Percentiles rank a stretch among this genome's conserved stretches.
phyloP scores from a whole-genome alignment of 2,797 vertebrate species.

The Enteromius trimaculatus region DNA sequence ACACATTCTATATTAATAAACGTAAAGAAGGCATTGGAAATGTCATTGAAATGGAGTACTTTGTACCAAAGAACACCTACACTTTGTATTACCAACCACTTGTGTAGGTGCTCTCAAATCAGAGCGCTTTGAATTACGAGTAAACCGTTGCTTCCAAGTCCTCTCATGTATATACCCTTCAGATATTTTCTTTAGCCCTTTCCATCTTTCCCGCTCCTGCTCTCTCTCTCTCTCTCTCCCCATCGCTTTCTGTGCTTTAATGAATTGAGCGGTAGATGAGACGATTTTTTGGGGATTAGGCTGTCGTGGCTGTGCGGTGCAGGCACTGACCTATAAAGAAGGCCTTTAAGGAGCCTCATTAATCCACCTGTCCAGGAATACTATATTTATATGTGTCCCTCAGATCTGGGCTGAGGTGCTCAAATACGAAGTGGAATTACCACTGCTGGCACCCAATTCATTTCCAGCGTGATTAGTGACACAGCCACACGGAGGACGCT shows the following conservation, averaged over 20 bases:
- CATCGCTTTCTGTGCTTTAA: constrained; percentile 46
- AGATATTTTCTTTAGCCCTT: constrained; percentile 14
- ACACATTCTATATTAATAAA: constrained; percentile 2
- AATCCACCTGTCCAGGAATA: constrained; percentile 75
- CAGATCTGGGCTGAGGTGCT: constrained; percentile 72
- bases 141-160: constrained; percentile 1
- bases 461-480: constrained; percentile 76
- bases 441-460: constrained; percentile 74
- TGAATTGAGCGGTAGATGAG: constrained; percentile 60
- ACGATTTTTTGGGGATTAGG: constrained; percentile 61
- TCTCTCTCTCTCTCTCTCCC: background rate
- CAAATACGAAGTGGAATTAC: constrained; percentile 78
- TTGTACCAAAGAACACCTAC: constrained; percentile 33
- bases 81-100: constrained; percentile 23
- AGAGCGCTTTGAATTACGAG: constrained; percentile 33
- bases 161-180: constrained; percentile 9
- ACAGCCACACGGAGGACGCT: constrained; percentile 62
- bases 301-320: constrained; percentile 60
- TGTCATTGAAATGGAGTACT: constrained; percentile 20
- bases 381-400: constrained; percentile 75
- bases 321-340: constrained; percentile 77
- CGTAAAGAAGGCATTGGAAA: constrained; percentile 31
- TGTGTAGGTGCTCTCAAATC: constrained; percentile 14
- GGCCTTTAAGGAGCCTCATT: constrained; percentile 74
- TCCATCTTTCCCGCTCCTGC: background rate